Conservation (phyloP, 1,140 invertebrate species). For the Triops cancriformis region DNA sequence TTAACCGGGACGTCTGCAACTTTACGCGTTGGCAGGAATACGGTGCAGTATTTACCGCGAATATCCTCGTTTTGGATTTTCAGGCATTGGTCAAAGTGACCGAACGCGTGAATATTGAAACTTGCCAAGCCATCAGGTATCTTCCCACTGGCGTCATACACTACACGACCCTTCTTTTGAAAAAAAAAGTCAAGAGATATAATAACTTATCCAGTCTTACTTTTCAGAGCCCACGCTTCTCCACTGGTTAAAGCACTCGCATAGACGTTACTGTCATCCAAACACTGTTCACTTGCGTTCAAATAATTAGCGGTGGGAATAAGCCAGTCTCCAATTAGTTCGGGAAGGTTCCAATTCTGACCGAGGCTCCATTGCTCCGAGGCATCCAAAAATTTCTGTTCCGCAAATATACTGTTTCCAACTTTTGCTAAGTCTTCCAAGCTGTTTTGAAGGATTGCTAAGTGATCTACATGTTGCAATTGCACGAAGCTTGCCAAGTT, state of each 20-base stretch:
- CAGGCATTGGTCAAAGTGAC: slow-evolving; percentile 19
- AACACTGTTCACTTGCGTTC: background rate
- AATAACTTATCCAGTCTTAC: background rate
- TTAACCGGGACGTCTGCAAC: background rate
- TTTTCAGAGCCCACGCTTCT: background rate
- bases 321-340: slow-evolving; percentile 11
- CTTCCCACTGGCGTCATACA: slow-evolving; percentile 8
- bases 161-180: background rate
- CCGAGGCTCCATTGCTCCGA: too few relatives aligned
- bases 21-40: background rate
- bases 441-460: too few relatives aligned
- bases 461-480: too few relatives aligned
- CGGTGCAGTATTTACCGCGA: background rate
- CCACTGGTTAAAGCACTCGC: background rate
- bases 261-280: background rate
- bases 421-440: too few relatives aligned
- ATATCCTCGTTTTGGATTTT: background rate
- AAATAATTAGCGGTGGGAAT: background rate
- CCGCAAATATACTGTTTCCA: too few relatives aligned
- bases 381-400: too few relatives aligned
- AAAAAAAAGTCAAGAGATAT: background rate
- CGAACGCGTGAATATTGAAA: slow-evolving; percentile 16
- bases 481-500: too few relatives aligned
- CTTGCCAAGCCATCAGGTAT: slow-evolving; percentile 2
- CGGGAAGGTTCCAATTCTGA: too few relatives aligned